A percentile compares a stretch with the other conserved stretches of the same genome.
phyloP scores from a whole-genome alignment of 2,797 vertebrate genomes.

The Myotis findleyi region DNA sequence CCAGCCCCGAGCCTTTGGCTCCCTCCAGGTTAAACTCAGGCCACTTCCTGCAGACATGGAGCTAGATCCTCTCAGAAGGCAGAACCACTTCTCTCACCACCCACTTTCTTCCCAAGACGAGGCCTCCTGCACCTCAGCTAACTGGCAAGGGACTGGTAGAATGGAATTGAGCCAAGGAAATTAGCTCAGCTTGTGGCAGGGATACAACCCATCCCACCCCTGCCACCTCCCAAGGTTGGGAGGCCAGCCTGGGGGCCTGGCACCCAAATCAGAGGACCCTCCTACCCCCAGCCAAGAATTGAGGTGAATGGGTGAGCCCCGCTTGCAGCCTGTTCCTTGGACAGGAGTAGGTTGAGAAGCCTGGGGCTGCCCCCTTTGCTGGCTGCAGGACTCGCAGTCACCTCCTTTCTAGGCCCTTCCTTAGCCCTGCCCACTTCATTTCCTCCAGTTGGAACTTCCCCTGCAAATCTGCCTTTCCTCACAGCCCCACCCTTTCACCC shows the following conservation, averaged over 20 bases:
- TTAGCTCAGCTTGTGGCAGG: conserved; percentile 61
- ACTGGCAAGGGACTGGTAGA: conserved; percentile 32
- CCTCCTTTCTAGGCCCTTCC: background rate
- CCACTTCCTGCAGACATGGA: background rate
- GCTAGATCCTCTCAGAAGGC: background rate
- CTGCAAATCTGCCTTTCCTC: conserved; percentile 9
- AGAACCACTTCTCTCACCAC: background rate
- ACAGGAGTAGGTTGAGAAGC: background rate
- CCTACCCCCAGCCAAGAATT: background rate
- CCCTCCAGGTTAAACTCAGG: background rate
- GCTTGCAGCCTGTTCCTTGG: background rate
- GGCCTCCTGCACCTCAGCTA: background rate
- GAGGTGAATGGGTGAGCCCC: background rate
- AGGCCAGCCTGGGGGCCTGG: background rate
- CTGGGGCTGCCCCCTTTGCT: background rate
- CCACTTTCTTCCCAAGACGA: conserved; percentile 26
- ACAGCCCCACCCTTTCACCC: conserved; percentile 42
- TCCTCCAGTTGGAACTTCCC: conserved; percentile 52
- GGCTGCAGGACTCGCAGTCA: background rate
- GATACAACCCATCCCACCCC: conserved; percentile 27
- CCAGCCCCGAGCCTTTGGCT: background rate
- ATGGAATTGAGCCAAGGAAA: conserved; percentile 63
- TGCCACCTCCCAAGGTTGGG: background rate
- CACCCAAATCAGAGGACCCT: background rate
- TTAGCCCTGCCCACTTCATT: conserved; percentile 47